phyloP scores from a whole-genome alignment of 2,888 invertebrate species.

The Cantharis rustica region DNA sequence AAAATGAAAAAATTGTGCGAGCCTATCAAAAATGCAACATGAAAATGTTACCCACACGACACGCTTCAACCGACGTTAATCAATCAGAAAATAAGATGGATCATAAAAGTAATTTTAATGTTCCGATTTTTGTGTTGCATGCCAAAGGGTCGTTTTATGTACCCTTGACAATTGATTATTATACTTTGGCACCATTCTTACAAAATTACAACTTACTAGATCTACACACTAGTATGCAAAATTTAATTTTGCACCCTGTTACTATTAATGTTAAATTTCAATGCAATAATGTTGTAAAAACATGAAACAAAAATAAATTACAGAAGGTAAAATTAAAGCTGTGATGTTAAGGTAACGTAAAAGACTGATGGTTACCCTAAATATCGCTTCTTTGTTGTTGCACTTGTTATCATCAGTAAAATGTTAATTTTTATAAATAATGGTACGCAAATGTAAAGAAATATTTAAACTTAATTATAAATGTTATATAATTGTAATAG shows the following conservation, averaged over 20 bases:
- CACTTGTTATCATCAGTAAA: slow-evolving; percentile 3
- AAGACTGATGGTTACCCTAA: slow-evolving; percentile 27
- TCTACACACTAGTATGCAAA: slow-evolving; percentile 60
- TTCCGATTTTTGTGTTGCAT: slow-evolving; percentile 90
- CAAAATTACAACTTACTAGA: slow-evolving; percentile 65
- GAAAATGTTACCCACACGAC: neutral
- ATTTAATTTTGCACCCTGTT: slow-evolving; percentile 79
- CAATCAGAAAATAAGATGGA: slow-evolving; percentile 5
- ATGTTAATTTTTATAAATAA: neutral
- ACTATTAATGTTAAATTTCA: slow-evolving; percentile 87
- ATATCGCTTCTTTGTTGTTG: slow-evolving; percentile 11
- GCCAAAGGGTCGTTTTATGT: slow-evolving; percentile 88
- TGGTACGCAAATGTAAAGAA: neutral
- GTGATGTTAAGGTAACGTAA: slow-evolving; percentile 23
- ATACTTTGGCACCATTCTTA: slow-evolving; percentile 71
- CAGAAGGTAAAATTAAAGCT: slow-evolving; percentile 2
- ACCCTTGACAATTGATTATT: slow-evolving; percentile 80
- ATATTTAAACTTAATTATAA: neutral
- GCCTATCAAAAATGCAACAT: neutral
- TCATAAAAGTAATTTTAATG: slow-evolving; percentile 58
- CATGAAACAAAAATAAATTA: neutral
- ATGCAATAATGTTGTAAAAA: slow-evolving; percentile 30
- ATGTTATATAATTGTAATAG: neutral
- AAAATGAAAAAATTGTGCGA: neutral
- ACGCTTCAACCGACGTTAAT: neutral